Base-by-base conservation (phyloP, 2,797 vertebrate species). In the Notoglanidium macrostoma region DNA sequence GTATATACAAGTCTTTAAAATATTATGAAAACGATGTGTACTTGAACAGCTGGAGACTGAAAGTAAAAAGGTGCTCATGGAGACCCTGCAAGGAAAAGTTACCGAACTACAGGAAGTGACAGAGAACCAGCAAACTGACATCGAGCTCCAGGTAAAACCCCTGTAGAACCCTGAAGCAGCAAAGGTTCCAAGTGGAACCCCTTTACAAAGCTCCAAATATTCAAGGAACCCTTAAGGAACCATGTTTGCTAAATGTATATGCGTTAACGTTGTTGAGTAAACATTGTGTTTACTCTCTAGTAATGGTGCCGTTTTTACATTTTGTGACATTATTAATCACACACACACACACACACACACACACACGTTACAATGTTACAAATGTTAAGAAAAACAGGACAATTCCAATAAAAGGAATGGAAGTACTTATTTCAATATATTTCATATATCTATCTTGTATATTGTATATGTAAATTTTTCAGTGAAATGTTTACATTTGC, bases 111-210 rank as follows among this genome's bases (percentile, higher is more conserved):
- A 97, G 93, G 95, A 97, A 85, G 89, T 95, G 88, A 95, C 94
- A 1, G 96, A 95, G 86, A 95, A 94, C 90, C 96, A 96, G 89
- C 96, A 98, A 90, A 96, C 95, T 35, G 97, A 97, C 0, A 92
- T 96, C 93, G 96, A 98, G 87, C 97, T 99, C 90, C 98, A 98
- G 97, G 98, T 99, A 79, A 92, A 93, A 93, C 5, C 0, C 3
- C 15, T 8, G 32, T 26, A 54, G 44, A 55, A 79, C 29, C 19
- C 77, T 59, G 19, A 79, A 35, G 8, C 29, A 21, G 35, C 11
- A 73, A 2, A 23, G 40, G 17, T 11, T 73, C 70, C 35, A 55
- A 79, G 32, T 40, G 21, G 54, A 40, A 29, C 12, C 1, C 8
- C 3, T 55, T 78, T 78, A 17, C 9, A 40, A 35, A 57, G 54